phyloP scores from a whole-genome alignment of 2,888 invertebrate species.

The Halictus quadricinctus region DNA sequence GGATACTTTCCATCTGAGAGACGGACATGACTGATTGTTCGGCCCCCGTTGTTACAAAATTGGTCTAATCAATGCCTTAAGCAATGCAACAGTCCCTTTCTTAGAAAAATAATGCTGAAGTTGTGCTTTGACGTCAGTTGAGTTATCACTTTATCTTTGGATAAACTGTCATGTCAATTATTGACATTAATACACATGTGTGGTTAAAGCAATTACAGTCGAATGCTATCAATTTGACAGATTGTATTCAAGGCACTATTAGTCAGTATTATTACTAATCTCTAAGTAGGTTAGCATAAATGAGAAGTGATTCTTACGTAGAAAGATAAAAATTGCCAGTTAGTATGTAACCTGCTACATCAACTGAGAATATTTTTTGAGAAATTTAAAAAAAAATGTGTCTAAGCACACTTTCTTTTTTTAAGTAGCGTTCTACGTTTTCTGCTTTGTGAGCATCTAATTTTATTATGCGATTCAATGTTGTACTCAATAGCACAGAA shows the following conservation, averaged over 20 bases:
- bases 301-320: slow-evolving; percentile 13
- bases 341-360: slow-evolving; percentile 13
- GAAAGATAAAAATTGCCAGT: slow-evolving; percentile 10
- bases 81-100: not conserved
- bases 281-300: slow-evolving; percentile 1
- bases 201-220: not conserved
- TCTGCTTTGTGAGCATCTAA: no score
- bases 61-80: not conserved
- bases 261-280: slow-evolving; percentile 22
- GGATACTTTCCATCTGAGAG: slow-evolving; percentile 96
- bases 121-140: not conserved
- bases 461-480: no score
- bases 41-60: slow-evolving; percentile 89
- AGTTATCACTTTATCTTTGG: slow-evolving; percentile 17
- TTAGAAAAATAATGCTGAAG: not conserved
- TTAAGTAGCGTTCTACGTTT: not conserved
- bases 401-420: not conserved
- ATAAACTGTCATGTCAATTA: slow-evolving; percentile 17
- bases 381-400: not conserved
- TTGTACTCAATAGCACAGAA: no score
- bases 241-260: not conserved
- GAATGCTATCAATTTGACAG: not conserved
- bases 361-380: slow-evolving; percentile 11
- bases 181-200: not conserved
- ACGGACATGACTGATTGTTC: slow-evolving; percentile 89